Base-by-base conservation (phyloP, 2,888 invertebrate genomes). In the Drosophila limbata region DNA sequence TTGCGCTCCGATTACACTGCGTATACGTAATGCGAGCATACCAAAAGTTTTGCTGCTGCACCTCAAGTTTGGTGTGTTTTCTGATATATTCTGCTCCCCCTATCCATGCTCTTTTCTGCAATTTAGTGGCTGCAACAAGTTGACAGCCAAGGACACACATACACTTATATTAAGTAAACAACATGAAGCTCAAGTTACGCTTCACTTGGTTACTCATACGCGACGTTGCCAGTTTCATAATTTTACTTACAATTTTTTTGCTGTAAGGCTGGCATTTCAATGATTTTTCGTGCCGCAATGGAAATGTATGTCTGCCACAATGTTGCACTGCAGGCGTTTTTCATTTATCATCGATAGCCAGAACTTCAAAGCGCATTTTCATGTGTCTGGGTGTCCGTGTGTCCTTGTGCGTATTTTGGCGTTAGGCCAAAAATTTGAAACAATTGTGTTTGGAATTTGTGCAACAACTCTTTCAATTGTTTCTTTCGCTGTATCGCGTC, bases 1-100 rank as follows among this genome's bases (percentile, higher is more conserved):
- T 79, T 73, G 82, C 63, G 69, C 77, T 79, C 73, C 82, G 79
- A 77, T 82, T 84, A 82, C 83, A 56, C 25, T 66, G 57, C 68
- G 67, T 71, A 71, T 70, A 72, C 78, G 53, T 67, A 83, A 85
- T 65, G 6, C 8, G 37, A n/a, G n/a, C 8, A 65, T 53, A 73
- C 17, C 65, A 44, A 53, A 80, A 73, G 25, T 67, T 77, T 52
- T 57, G 11, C 52, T 50, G 33, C 39, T 64, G 77, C 73, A 77
- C 53, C 67, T 53, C 31, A 73, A 66, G 61, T 56, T 67, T 64
- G 28, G 31, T 66, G 57, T 21, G 28, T 17, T 11, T 44, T 37
- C 35, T 21, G 11, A n/a, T 25, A 48, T 15, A 42, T 10, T n/a
- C 28, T 15, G 33, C n/a, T 37, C 11, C 8, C 39, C 11, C 19